Evolutionary conservation across 2,797 vertebrate genomes (phyloP), one percentile per base, ranked within the genome.

Genomic region (Periparus ater): DNA sequence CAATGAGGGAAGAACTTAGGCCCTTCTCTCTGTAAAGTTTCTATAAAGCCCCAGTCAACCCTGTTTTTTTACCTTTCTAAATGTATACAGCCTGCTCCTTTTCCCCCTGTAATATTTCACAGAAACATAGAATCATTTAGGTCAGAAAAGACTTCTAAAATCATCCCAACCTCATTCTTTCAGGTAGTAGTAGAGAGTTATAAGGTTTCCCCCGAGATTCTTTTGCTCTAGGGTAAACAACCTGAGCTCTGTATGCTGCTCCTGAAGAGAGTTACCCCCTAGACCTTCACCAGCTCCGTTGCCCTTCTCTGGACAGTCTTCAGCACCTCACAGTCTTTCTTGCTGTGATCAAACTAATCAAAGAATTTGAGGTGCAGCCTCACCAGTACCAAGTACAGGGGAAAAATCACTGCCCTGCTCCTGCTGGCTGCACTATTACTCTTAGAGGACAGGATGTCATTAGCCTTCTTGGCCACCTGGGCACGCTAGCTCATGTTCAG

Each of bases 311-410:
- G n/a, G 34, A 60, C 17, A 34, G 0, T 0, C 17, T 54, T 25
- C 17, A 53, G 25, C n/a, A 22, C 7, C 22, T 6, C 29, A 40
- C 10, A 5, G 12, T 22, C 14, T 32, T 22, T 67, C 25, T 34
- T 67, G 29, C 10, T 53, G 20, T 15, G 15, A 40, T n/a, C n/a
- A n/a, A 80, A 55, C 17, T 42, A 34, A 30, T 11, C 17, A 18
- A 4, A 26, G 30, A n/a, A 34, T n/a, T 54, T 32, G 9, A 53
- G 10, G 0, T 9, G 12, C 5, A 13, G 15, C 21, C 17, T 47
- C 13, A 60, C 1, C 4, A 74, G 14, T 40, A 7, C 4, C 0
- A 0, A 53, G n/a, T 40, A 17, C 10, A 60, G 29, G 8, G 5
- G 25, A 8, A 23, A 7, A n/a, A 34, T 38, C 14, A 12, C 11